Base-by-base conservation (phyloP, 2,888 invertebrate species). In the Cataglyphis altisquamis region DNA sequence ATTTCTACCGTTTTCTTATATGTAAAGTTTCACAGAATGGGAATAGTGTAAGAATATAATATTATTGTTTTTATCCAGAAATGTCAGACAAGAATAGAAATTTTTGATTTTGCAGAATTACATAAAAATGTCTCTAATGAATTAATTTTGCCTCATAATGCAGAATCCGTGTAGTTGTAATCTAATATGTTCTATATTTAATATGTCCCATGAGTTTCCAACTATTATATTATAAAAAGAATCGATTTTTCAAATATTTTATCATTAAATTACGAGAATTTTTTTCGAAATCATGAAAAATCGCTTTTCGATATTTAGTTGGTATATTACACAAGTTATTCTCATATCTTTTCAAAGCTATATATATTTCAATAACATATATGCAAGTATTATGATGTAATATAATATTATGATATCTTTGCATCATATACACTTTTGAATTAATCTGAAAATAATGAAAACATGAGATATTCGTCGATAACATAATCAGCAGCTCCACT, bases 331-430 rank as follows among this genome's bases (percentile, higher is more conserved):
- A 52, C n/a, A 39, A 15, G 18, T 18, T 12, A 36, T 3, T 6
- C 21, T 25, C 15, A 36, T 12, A 9, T 67, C 18, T 75, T 29
- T 29, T 18, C 0, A 41, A 45, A 78, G 36, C 4, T 45, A 67
- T 15, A 36, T 48, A 48, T 18, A 15, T n/a, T 68, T 45, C 8
- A 70, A 60, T 45, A 41, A 32, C 60, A 32, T 45, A 60, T 41
- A 18, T 45, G 60, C 72, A 45, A 78, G 21, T 36, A 78, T 60
- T 25, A 45, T 15, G 15, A 77, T 77, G 15, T 67, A 41, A 60
- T 55, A 25, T 12, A 66, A 67, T 68, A 15, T 68, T 39, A 72
- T 15, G 3, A 55, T 72, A 70, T 70, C 52, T 12, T n/a, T 12
- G 10, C 10, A 78, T 70, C 45, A 39, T 60, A 39, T 36, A 57